phyloP scores from a whole-genome alignment of 2,797 vertebrate species.

The Vultur gryphus region DNA sequence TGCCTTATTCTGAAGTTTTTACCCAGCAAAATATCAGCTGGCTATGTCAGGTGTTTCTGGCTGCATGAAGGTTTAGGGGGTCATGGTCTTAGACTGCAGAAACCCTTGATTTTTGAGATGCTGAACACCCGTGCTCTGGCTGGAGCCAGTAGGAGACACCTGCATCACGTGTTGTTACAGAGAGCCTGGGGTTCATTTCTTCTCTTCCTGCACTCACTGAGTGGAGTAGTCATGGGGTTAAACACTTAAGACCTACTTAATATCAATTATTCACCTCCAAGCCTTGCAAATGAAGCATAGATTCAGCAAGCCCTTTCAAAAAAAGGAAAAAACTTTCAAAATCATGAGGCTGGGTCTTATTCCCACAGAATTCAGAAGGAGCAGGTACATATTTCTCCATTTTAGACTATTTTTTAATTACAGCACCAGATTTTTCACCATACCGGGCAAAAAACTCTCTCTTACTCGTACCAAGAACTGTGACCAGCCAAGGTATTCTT shows the following conservation, averaged over 20 bases:
- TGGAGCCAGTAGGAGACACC: neutral
- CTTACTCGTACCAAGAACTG: neutral
- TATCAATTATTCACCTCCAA: neutral
- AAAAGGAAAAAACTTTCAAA: neutral
- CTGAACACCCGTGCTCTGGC: neutral
- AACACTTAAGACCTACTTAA: neutral
- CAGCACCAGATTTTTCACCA: neutral
- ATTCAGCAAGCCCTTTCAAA: neutral
- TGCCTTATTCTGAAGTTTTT: neutral
- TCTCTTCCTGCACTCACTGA: fast-evolving
- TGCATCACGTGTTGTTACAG: fast-evolving
- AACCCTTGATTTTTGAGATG: neutral
- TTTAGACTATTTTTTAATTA: neutral
- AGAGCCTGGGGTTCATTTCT: neutral
- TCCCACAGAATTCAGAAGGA: neutral
- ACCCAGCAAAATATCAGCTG: neutral
- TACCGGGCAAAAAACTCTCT: neutral
- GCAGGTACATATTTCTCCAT: neutral
- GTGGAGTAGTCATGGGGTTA: neutral
- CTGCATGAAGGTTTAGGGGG: neutral
- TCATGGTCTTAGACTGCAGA: neutral
- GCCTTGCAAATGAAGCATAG: neutral
- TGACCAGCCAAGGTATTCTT: no score
- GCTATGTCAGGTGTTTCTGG: neutral
- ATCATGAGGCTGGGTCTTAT: neutral